Evolutionary conservation across 2,797 vertebrate species (phyloP), one percentile per base, ranked within the genome.

Genomic region (Crocodylus rhombifer): DNA sequence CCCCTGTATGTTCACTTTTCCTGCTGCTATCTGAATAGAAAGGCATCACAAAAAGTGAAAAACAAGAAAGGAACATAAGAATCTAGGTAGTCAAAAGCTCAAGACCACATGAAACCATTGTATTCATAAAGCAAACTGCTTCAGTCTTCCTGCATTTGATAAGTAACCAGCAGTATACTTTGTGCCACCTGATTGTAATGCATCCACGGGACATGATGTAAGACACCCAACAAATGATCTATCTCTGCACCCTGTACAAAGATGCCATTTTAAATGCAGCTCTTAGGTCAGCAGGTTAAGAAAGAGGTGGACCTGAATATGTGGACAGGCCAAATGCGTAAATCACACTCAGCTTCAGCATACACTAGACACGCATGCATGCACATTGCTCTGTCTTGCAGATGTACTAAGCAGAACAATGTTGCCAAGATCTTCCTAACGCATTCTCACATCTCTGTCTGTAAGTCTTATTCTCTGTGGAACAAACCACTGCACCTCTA

Each of bases 91-190:
- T 42, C 23, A 10, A 51, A 51, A 51, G 9, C 42, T 51, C 42
- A 51, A 51, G 42, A 51, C 42, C 42, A 51, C 42, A 51, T 51
- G 9, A 51, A 51, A 51, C 42, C 42, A 51, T 51, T 51, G 42
- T 51, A 51, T 51, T 51, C 42, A 51, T 51, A 51, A 51, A 51
- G 42, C 42, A 51, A 51, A 51, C 42, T 51, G 42, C 42, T 51
- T n/a, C 76, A 55, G 77, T 90, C 84, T 91, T 80, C 64, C 69
- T 1, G 20, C 57, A 3, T 91, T 90, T 77, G 6, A 30, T 57
- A 91, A 91, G 58, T 2, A 92, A 82, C 80, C 86, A 42, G 86
- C 88, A 96, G 55, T 87, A 78, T 25, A 78, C 90, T 51, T 94
- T 90, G 63, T 82, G 91, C 71, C 73, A 73, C 67, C 77, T 64